A percentile compares a stretch with the other conserved stretches of the same genome.
Conservation (phyloP, 2,113 vertebrate genomes). For the Halichoeres trimaculatus region DNA sequence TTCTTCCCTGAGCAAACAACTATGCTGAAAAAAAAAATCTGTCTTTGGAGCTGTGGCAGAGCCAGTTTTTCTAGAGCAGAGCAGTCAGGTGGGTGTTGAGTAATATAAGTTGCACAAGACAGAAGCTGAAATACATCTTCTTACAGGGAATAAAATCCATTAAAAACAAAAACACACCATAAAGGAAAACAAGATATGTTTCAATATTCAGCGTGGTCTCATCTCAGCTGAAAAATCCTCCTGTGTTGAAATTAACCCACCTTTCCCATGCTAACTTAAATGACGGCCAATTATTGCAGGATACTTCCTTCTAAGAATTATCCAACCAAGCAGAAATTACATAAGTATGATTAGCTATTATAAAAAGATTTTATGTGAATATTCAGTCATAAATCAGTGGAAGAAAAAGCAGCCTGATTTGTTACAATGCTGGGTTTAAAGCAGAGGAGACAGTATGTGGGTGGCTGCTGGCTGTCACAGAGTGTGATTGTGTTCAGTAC, state of each 20-base stretch:
- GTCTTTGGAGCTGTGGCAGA: no score
- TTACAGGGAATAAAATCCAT: no score
- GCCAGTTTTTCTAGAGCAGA: no score
- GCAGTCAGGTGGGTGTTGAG: no score
- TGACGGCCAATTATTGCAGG: not conserved
- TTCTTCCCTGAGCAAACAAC: no score
- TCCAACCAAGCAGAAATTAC: conserved; percentile 43
- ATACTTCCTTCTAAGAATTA: conserved; percentile 17
- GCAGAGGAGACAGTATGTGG: conserved; percentile 55
- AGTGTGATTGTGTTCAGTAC: conserved; percentile 54
- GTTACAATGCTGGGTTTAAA: conserved; percentile 34
- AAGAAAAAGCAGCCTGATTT: conserved; percentile 28
- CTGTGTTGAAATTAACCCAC: no score
- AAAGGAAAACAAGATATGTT: no score
- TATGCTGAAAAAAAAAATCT: no score
- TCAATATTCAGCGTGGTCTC: no score
- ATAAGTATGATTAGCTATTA: conserved; percentile 22
- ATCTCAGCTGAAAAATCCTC: not conserved
- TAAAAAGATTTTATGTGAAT: conserved; percentile 21
- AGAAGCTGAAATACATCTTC: no score
- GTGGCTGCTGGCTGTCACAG: conserved; percentile 58
- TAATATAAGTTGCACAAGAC: no score
- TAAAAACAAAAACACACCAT: no score
- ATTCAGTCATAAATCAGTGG: conserved; percentile 33
- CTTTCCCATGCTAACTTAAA: not conserved